These are phyloP conservation scores for Canis aureus DNA, from an alignment of 2,113 vertebrate species.

Conservation along the genomic window DNA sequence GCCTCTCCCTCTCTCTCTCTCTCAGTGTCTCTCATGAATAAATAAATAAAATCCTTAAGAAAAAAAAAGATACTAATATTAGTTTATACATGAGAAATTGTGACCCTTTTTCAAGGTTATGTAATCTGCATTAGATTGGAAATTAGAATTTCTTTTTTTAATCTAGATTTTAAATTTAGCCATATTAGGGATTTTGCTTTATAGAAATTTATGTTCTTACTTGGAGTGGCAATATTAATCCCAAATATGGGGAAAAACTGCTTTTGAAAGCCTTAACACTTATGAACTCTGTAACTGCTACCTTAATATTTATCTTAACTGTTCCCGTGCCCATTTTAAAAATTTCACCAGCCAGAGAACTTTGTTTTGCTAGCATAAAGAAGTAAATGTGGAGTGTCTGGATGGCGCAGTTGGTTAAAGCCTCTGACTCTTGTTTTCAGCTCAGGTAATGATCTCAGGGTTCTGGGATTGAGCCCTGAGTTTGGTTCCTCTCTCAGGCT, in stretches of 20 bases:
- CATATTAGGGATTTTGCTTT: background rate
- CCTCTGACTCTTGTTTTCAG: no score
- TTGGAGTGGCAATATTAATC: background rate
- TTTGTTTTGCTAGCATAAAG: slow-evolving; percentile 69
- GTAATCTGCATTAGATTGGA: background rate
- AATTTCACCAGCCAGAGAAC: slow-evolving; percentile 54
- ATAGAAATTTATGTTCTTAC: slow-evolving; percentile 35
- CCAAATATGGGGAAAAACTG: background rate
- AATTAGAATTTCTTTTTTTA: background rate
- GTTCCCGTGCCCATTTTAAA: slow-evolving; percentile 74
- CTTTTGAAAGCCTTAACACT: background rate
- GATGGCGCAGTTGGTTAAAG: no score
- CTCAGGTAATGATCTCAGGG: no score
- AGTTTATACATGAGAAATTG: background rate
- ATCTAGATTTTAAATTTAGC: slow-evolving; percentile 3
- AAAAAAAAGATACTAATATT: background rate
- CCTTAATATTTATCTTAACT: slow-evolving; percentile 44
- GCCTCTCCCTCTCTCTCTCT: no score
- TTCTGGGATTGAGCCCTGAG: no score
- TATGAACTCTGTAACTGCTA: background rate
- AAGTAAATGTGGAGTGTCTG: background rate
- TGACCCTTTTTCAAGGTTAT: background rate
- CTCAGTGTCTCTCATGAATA: no score
- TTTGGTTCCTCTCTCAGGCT: no score
- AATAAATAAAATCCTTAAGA: no score